A percentile compares a stretch with the other conserved stretches of the same genome.
Evolutionary conservation across 2,113 vertebrate genomes (phyloP).

Genomic region (Albula glossodonta): DNA sequence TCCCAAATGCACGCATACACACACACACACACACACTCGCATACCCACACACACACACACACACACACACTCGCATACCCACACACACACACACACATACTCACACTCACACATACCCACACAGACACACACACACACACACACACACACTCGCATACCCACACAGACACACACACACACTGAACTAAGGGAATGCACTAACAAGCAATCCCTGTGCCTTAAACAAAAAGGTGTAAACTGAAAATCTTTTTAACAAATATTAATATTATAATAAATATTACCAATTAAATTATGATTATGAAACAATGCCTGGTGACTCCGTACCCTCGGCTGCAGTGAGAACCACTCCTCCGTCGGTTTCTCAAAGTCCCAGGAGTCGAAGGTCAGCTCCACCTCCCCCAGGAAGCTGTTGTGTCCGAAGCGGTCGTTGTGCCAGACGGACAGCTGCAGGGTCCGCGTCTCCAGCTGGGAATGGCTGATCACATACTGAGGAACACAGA

Average conservation of each 20-base stretch:
- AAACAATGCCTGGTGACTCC: background rate
- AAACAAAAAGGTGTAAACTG: background rate
- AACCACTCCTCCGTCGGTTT: conserved; percentile 86
- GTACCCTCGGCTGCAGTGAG: conserved; percentile 82
- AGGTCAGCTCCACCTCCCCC: conserved; percentile 91
- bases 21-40: background rate
- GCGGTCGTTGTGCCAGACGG: conserved; percentile 95
- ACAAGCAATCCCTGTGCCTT: background rate
- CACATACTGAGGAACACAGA: conserved; percentile 76
- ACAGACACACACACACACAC: background rate
- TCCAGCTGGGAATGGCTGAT: conserved; percentile 96
- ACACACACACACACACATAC: background rate
- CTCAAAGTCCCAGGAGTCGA: conserved; percentile 94
- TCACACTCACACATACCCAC: background rate
- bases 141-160: background rate
- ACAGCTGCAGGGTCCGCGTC: conserved; percentile 89
- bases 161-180: background rate
- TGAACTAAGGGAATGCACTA: too few species aligned
- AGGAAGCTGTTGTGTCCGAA: conserved; percentile 94
- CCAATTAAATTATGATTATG: too few species aligned
- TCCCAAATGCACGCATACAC: background rate
- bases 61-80: background rate
- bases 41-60: background rate
- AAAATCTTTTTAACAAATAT: too few species aligned
- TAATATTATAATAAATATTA: too few species aligned